Base-by-base conservation (phyloP, 53 echinoderm and acorn worm genomes). In the Temnopleurus reevesii region DNA sequence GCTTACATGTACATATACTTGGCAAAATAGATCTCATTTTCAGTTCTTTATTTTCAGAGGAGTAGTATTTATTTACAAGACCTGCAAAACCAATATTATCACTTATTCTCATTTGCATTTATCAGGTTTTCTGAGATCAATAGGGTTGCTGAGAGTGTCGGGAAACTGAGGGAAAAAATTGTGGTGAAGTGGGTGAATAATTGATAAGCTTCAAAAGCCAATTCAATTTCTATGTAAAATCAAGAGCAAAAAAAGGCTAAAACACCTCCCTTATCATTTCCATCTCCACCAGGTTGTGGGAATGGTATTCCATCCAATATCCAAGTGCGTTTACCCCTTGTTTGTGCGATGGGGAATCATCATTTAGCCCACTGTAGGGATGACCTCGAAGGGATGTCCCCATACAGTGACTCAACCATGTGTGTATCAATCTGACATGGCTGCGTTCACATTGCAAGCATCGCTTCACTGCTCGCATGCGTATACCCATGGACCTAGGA, bases 331-430 rank as follows among this genome's bases (percentile, higher is more conserved):
- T 71, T 71, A 71, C 71, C 71, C 41, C 41, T 71, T 71, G 71
- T 27, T 41, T 66, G 18, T 71, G 0, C 9, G 23, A n/a, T 71
- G 71, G 38, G 36, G 36, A 21, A 71, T 41, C 33, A 33, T 31
- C 63, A 56, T 24, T 64, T 27, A 33, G 27, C 64, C 71, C 41
- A 49, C 49, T 21, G 36, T 41, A 71, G 38, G 41, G 41, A 71
- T 41, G 38, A 71, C 71, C 71, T 71, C 41, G 41, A 5, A 71
- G 71, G 71, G 71, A 71, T 71, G 71, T 71, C 71, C 71, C 71
- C 71, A 71, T 71, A 71, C 71, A 71, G 71, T 71, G 71, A 71
- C 71, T 71, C 71, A 71, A 71, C 71, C 71, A 71, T 4, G 65
- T 71, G 38, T 71, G 41, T 71, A 71, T 23, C 71, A 71, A 71